Conservation (phyloP, 2,113 vertebrate species). For the Tympanuchus pallidicinctus region DNA sequence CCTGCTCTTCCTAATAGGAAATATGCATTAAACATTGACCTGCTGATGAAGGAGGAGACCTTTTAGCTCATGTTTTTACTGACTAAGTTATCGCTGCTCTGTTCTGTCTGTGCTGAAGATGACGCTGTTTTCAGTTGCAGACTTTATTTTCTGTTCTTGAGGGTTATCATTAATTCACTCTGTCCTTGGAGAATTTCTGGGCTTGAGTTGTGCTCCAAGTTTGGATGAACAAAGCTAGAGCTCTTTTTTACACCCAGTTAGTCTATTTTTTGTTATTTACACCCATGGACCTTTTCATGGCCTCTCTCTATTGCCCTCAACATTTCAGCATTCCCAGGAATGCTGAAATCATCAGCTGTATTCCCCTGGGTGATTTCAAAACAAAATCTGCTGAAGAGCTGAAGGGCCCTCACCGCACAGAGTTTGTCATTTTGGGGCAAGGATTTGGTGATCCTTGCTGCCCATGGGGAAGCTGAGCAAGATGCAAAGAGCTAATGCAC, state of each 20-base stretch:
- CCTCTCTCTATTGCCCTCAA: not conserved
- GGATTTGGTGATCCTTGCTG: not conserved
- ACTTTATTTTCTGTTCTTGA: not conserved
- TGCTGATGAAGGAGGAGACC: not conserved
- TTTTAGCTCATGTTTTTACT: not conserved
- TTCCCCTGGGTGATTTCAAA: not conserved
- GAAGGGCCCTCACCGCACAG: not conserved
- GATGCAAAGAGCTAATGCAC: not conserved
- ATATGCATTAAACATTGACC: not conserved
- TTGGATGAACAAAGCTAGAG: not conserved
- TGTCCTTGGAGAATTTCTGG: not conserved
- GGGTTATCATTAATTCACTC: not conserved
- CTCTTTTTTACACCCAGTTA: not conserved
- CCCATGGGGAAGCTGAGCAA: not conserved
- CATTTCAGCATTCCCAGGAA: not conserved
- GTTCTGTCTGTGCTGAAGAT: not conserved
- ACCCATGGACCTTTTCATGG: not conserved
- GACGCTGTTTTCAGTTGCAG: not conserved
- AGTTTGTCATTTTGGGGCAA: fast-evolving
- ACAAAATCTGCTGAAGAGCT: not conserved
- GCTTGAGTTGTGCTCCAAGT: not conserved
- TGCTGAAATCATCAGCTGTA: not conserved
- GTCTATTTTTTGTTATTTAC: not conserved
- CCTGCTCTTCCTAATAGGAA: not conserved
- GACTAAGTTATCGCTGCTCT: not conserved